Evolutionary conservation across 35 echinoderm and acorn worm species (phyloP).

Genomic region (Ophiothrix spiculata): DNA sequence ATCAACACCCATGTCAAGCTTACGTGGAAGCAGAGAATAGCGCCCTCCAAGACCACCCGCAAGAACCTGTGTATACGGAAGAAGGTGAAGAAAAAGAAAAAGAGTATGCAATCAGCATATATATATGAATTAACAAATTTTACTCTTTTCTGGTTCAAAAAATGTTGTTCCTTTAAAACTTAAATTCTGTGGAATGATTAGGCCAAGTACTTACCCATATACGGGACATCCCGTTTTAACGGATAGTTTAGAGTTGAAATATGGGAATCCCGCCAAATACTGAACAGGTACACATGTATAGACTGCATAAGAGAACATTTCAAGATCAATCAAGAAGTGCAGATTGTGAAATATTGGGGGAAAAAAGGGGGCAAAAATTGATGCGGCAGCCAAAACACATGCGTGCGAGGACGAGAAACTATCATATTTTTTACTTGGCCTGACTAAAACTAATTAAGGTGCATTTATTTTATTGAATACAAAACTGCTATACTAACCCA

Average conservation of each 20-base stretch:
- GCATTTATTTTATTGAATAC: too few relatives aligned
- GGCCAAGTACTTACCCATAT: neutral
- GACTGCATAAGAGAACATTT: too few relatives aligned
- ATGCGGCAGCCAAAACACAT: too few relatives aligned
- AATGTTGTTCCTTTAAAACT: neutral
- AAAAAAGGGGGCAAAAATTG: too few relatives aligned
- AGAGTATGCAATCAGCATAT: neutral
- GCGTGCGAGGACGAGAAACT: too few relatives aligned
- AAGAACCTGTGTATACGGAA: conserved; percentile 55
- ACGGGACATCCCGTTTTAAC: neutral
- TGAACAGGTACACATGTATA: too few relatives aligned
- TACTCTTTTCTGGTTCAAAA: neutral
- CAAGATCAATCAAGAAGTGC: too few relatives aligned
- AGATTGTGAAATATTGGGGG: too few relatives aligned
- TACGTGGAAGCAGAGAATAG: conserved; percentile 74
- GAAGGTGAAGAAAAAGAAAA: neutral
- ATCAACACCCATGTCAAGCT: conserved; percentile 61
- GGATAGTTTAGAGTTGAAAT: neutral
- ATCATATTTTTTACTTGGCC: too few relatives aligned
- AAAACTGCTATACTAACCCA: too few relatives aligned
- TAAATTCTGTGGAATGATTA: neutral
- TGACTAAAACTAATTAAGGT: too few relatives aligned
- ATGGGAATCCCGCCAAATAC: too few relatives aligned
- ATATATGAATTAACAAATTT: neutral
- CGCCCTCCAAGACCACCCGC: conserved; percentile 81